phyloP scores from a whole-genome alignment of 2,888 invertebrate genomes.

The Aromia moschata region DNA sequence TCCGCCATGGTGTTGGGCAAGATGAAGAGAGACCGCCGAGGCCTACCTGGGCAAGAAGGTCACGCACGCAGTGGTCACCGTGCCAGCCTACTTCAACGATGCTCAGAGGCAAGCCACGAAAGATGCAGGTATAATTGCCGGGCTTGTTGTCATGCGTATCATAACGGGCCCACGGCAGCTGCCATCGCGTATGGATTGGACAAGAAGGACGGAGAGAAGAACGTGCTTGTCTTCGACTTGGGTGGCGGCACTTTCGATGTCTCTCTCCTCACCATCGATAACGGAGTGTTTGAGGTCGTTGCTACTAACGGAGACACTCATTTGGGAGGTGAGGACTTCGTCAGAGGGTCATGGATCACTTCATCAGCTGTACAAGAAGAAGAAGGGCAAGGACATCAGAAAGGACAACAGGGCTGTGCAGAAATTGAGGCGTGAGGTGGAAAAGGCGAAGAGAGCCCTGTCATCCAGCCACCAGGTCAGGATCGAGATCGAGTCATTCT shows the following conservation, averaged over 20 bases:
- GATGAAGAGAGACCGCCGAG: constrained; percentile 98
- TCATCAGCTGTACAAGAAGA: constrained; percentile 95
- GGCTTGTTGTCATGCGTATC: constrained; percentile 92
- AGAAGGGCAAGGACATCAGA: constrained; percentile 96
- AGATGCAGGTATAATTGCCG: constrained; percentile 85
- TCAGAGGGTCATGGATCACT: constrained; percentile 98
- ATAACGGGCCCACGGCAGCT: constrained; percentile 98
- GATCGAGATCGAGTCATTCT: constrained; percentile 99
- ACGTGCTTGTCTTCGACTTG: constrained; percentile 97
- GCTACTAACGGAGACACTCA: constrained; percentile 97
- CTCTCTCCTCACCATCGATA: constrained; percentile 96
- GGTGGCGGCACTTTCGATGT: constrained; percentile 99
- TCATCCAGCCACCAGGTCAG: constrained; percentile 95
- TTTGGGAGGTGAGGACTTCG: constrained; percentile 99
- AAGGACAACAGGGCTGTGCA: constrained; percentile 91
- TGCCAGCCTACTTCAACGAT: constrained; percentile 99
- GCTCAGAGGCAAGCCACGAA: constrained; percentile 99
- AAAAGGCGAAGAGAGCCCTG: constrained; percentile 96
- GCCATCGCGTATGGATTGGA: constrained; percentile 97
- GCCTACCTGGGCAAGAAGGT: constrained; percentile 96
- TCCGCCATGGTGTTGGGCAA: constrained; percentile 98
- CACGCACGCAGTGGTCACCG: constrained; percentile 87
- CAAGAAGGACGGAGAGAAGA: constrained; percentile 97
- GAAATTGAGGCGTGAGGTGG: constrained; percentile 95
- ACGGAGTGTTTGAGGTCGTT: constrained; percentile 94